phyloP scores from a whole-genome alignment of 2,113 vertebrate genomes.

The Dipodomys stephensi region DNA sequence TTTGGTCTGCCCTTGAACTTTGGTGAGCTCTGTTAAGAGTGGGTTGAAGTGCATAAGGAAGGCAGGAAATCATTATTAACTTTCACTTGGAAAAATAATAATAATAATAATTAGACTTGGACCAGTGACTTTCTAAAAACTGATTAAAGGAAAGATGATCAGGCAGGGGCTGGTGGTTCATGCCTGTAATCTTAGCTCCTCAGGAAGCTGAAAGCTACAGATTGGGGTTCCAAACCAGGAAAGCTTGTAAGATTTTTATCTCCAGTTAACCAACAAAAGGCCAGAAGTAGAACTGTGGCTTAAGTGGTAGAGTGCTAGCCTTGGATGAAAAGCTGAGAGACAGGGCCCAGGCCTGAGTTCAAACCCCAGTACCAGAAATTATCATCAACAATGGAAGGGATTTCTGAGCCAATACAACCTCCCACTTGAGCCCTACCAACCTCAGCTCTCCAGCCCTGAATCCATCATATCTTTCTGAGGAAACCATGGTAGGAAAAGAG shows the following conservation, averaged over 20 bases:
- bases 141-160: neutral
- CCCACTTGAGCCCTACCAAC: neutral
- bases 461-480: neutral
- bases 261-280: too few species aligned
- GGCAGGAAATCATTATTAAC: neutral
- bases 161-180: too few species aligned
- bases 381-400: neutral
- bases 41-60: neutral
- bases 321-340: too few species aligned
- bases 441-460: neutral
- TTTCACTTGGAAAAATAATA: neutral
- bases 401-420: neutral
- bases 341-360: too few species aligned
- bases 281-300: too few species aligned
- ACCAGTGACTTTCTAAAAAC: neutral
- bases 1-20: neutral
- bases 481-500: neutral
- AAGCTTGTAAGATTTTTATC: too few species aligned
- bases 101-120: neutral
- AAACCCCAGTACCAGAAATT: neutral
- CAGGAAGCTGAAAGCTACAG: too few species aligned
- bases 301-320: too few species aligned
- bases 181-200: too few species aligned
- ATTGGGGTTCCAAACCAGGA: too few species aligned
- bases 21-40: slow-evolving; percentile 29